Percentiles rank a stretch among this genome's conserved stretches.
phyloP scores from a whole-genome alignment of 1,140 invertebrate species.

The Trichogramma pretiosum region DNA sequence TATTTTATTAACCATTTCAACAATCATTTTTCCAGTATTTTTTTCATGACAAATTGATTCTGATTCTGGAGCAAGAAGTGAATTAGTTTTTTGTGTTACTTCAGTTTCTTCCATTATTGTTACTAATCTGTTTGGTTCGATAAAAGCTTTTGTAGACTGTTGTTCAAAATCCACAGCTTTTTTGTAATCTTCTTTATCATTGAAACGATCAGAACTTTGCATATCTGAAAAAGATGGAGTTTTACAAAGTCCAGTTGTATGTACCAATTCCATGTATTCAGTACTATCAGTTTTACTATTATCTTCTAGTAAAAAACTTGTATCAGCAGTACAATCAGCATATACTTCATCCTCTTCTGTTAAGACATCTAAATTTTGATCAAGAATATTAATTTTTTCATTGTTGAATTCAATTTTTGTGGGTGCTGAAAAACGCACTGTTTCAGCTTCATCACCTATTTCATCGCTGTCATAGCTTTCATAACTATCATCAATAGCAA shows the following conservation, averaged over 20 bases:
- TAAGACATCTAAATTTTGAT: constrained; percentile 16
- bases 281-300: constrained; percentile 1
- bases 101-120: constrained; percentile 14
- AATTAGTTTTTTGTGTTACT: not conserved
- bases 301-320: no score
- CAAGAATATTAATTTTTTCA: constrained; percentile 6
- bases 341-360: constrained; percentile 4
- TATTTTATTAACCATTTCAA: not conserved
- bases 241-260: no score
- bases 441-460: not conserved
- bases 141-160: no score
- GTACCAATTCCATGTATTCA: no score
- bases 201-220: no score
- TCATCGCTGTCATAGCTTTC: no score
- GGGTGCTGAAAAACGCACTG: not conserved
- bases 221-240: no score
- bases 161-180: not conserved
- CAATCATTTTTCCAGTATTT: not conserved
- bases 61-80: no score
- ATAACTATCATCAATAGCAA: no score
- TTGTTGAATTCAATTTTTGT: not conserved
- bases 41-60: no score
- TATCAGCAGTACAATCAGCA: constrained; percentile 8
- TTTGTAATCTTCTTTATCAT: no score
- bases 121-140: no score